A percentile compares a stretch with the other conserved stretches of the same genome.
These are phyloP conservation scores for Metopia argyrocephala DNA, from an alignment of 2,888 invertebrate species.

Conservation along the genomic window DNA sequence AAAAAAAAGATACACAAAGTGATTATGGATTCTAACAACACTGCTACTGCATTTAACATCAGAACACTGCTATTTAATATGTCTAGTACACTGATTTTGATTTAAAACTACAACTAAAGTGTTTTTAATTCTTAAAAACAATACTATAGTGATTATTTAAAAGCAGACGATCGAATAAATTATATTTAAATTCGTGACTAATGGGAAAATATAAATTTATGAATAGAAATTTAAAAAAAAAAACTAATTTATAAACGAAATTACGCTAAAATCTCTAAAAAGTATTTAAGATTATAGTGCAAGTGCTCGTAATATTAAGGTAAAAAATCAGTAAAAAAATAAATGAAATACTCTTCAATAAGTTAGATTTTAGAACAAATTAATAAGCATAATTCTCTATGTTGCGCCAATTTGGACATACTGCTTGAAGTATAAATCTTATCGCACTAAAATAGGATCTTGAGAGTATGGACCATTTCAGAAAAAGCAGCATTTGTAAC, in stretches of 20 bases:
- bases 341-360: conserved; percentile 12
- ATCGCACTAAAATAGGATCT: too few species aligned
- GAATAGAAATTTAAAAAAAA: not conserved
- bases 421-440: too few species aligned
- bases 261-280: too few species aligned
- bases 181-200: conserved; percentile 61
- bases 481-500: too few species aligned
- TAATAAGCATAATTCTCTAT: too few species aligned
- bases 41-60: conserved; percentile 24
- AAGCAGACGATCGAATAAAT: conserved; percentile 63
- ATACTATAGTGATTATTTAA: conserved; percentile 49
- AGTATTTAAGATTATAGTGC: too few species aligned
- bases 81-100: conserved; percentile 25
- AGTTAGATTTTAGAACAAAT: too few species aligned
- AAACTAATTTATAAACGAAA: too few species aligned
- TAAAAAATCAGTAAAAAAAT: not conserved
- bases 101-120: conserved; percentile 58
- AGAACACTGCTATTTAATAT: not conserved
- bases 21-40: conserved; percentile 38
- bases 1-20: conserved; percentile 20
- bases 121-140: conserved; percentile 58
- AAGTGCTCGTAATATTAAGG: too few species aligned
- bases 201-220: conserved; percentile 26
- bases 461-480: too few species aligned
- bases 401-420: too few species aligned